Conservation (phyloP, 2,113 vertebrate genomes). For the Pelusios castaneus region DNA sequence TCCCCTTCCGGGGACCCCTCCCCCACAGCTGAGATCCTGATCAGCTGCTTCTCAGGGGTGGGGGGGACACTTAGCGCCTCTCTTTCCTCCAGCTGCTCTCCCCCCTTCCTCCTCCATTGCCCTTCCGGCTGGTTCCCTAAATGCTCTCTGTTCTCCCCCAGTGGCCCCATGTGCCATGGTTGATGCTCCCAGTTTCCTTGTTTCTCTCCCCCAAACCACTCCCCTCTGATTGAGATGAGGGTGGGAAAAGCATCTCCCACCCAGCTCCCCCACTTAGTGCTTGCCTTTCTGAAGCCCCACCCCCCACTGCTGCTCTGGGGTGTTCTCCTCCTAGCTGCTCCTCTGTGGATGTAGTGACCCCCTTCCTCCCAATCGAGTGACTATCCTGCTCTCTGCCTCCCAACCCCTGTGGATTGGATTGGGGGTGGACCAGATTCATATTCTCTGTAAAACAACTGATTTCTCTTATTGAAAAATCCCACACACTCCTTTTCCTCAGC, state of each 20-base stretch:
- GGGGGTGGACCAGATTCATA: neutral
- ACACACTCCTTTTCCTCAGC: neutral
- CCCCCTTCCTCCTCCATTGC: neutral
- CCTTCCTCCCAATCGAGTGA: neutral
- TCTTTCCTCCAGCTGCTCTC: neutral
- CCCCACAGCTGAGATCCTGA: too few relatives aligned
- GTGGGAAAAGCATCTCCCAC: too few relatives aligned
- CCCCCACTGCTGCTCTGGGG: too few relatives aligned
- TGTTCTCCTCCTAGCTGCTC: neutral
- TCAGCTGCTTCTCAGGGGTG: too few relatives aligned
- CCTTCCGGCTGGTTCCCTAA: neutral
- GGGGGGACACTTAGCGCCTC: fast-evolving
- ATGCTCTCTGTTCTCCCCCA: too few relatives aligned
- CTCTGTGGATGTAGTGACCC: neutral
- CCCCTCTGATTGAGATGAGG: neutral
- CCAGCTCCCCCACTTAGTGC: neutral
- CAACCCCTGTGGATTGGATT: neutral
- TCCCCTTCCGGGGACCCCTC: too few relatives aligned
- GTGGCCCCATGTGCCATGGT: too few relatives aligned
- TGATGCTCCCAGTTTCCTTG: too few relatives aligned
- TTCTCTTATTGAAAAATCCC: neutral
- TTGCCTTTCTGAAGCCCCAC: neutral
- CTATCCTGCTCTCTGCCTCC: neutral
- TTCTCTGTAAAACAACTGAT: neutral
- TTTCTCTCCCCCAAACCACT: too few relatives aligned